Evolutionary conservation across 2,797 vertebrate genomes (phyloP).

Genomic region (Gadopsis marmoratus): DNA sequence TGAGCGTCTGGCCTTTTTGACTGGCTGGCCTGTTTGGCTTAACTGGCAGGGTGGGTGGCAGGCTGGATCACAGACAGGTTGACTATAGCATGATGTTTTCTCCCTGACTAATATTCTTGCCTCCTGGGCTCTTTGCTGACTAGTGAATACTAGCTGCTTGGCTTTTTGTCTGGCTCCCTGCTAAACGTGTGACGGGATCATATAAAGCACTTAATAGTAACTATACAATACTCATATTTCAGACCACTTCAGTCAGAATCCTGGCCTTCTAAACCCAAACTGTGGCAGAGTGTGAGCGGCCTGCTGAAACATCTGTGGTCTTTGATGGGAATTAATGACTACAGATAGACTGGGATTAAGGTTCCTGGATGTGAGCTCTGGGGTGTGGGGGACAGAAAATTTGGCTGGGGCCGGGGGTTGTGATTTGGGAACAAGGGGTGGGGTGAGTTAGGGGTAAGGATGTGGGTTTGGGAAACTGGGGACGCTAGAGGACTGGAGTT

Average conservation of each 20-base stretch:
- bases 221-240: conserved; percentile 13
- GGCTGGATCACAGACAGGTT: conserved; percentile 43
- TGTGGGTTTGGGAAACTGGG: conserved; percentile 34
- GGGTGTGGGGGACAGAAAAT: conserved; percentile 44
- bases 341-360: conserved; percentile 67
- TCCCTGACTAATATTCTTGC: conserved; percentile 35
- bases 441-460: conserved; percentile 46
- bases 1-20: conserved; percentile 52
- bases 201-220: not conserved
- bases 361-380: conserved; percentile 48
- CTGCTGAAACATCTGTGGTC: conserved; percentile 71
- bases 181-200: conserved; percentile 12
- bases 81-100: conserved; percentile 29
- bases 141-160: conserved; percentile 11
- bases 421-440: conserved; percentile 42
- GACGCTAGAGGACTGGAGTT: conserved; percentile 8
- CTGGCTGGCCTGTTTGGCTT: conserved; percentile 41
- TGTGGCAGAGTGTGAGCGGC: conserved; percentile 58
- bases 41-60: conserved; percentile 60
- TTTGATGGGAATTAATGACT: conserved; percentile 71
- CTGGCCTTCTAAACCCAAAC: conserved; percentile 56
- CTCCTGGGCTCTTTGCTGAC: conserved; percentile 27
- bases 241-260: conserved; percentile 43
- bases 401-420: conserved; percentile 34
- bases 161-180: conserved; percentile 11